Base-by-base conservation (phyloP, 2,888 invertebrate species). In the Pediacus dermestoides region DNA sequence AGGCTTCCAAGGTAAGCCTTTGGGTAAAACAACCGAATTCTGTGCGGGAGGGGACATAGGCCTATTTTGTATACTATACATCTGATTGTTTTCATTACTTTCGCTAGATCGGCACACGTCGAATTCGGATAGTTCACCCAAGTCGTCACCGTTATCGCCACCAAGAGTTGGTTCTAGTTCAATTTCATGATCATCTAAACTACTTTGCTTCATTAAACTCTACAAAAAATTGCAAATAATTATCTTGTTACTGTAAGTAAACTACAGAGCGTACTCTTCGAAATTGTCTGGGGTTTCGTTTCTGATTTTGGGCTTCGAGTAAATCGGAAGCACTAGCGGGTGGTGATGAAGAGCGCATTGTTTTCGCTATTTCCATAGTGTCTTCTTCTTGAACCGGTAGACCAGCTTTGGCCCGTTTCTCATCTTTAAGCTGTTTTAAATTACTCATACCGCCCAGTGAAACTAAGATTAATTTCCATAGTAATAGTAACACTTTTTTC, bases 391-490 rank as follows among this genome's bases (percentile, higher is more conserved):
- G 73, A 2, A 85, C 80, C 16, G 85, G 76, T 48, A 99, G 74
- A 1, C 81, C 83, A 57, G 81, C 76, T 46, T 78, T 77, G 37
- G 76, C 74, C n/a, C 88, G 73, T 52, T 85, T 79, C 43, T 74
- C 75, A 38, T 73, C 62, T 71, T 95, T 95, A 34, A 86, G 71
- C 50, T 82, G 79, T 58, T 85, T 84, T 15, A 96, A 71, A 37
- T 85, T 82, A 40, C 85, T 82, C 61, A 90, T 89, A 4, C 96
- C 97, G 12, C 99, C 99, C 31, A 99, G 73, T 8, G 89, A 86
- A 2, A 95, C 83, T 34, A 99, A 74, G 39, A 96, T 80, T 6
- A 92, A 80, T 73, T 99, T 99, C 99, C 99, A 99, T 10, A 99
- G 72, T 2, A 58, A 39, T 30, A 99, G 72, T 10, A 99, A 74